Base-by-base conservation (phyloP, 2,888 invertebrate species). In the Cheilosia vernalis region DNA sequence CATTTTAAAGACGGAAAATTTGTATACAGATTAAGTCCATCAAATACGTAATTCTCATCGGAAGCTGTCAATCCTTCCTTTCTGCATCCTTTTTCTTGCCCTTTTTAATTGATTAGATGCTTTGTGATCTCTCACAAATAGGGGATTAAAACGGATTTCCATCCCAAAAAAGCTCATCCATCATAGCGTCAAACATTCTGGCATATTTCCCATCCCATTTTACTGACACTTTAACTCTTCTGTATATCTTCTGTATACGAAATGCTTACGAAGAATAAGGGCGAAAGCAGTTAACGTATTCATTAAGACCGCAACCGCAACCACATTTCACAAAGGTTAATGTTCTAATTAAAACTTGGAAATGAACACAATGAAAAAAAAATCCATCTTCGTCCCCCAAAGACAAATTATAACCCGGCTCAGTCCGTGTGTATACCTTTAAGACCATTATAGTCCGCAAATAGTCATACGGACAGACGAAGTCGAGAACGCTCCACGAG, bases 141-240 rank as follows among this genome's bases (percentile, higher is more conserved):
- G 17, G 61, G 15, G 69, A 10, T 44, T 56, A 17, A 44, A 44
- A 47, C 17, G 4, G 47, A 47, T 44, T 2, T 47, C 24, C 5
- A 49, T 17, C 9, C 6, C 27, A n/a, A 19, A 2, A 69, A 49
- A 60, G 21, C 74, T 60, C 82, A 82, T 82, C 70, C 37, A 72
- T 82, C 77, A 82, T 72, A 72, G 55, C 72, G 66, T 77, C 70
- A 77, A 61, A 37, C 58, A 58, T 58, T 79, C 64, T 72, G 72
- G 53, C 40, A 44, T 56, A 42, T 44, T 42, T 2, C 40, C n/a
- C 3, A 6, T 42, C 33, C 13, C 33, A 9, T 42, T 49, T 27
- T 17, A 15, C 27, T 42, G 30, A 13, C 67, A 33, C 10, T 55
- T 55, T 3, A 13, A 21, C 21, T 49, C 49, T 27, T 27, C 30